A percentile compares a stretch with the other conserved stretches of the same genome.
phyloP scores from a whole-genome alignment of 1,140 invertebrate genomes.

The Octopus bimaculoides region DNA sequence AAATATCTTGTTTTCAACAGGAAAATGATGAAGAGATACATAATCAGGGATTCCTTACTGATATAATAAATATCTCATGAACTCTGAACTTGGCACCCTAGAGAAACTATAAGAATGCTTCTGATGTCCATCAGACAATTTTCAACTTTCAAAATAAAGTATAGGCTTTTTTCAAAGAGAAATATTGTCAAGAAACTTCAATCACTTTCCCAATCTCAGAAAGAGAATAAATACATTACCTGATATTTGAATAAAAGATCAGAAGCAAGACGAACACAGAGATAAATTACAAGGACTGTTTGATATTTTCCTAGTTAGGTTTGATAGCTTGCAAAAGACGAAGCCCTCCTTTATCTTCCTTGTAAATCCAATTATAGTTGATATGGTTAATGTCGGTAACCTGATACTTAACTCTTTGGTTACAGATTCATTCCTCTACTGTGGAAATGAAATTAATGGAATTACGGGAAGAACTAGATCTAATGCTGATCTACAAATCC shows the following conservation, averaged over 20 bases:
- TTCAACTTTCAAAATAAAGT: constrained; percentile 7
- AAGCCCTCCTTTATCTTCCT: neutral
- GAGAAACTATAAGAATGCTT: neutral
- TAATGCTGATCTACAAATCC: neutral
- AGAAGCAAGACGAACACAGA: neutral
- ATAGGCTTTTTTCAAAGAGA: neutral
- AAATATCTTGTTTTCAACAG: neutral
- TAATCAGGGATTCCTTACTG: neutral
- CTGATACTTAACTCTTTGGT: neutral
- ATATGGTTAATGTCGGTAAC: neutral
- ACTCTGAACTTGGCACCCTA: neutral
- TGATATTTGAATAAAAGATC: constrained; percentile 5
- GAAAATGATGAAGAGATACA: constrained; percentile 3
- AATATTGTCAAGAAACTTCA: constrained; percentile 2
- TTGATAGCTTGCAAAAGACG: neutral
- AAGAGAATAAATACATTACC: constrained; percentile 1
- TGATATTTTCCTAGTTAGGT: constrained; percentile 1
- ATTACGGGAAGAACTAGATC: neutral
- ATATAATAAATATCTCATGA: neutral
- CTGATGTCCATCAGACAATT: neutral
- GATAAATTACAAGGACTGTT: constrained; percentile 2
- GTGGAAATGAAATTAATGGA: neutral
- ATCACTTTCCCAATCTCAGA: neutral
- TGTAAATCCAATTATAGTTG: constrained; percentile 4
- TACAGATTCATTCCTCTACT: neutral